Base-by-base conservation (phyloP, 1,140 invertebrate genomes). In the Bombus consobrinus region DNA sequence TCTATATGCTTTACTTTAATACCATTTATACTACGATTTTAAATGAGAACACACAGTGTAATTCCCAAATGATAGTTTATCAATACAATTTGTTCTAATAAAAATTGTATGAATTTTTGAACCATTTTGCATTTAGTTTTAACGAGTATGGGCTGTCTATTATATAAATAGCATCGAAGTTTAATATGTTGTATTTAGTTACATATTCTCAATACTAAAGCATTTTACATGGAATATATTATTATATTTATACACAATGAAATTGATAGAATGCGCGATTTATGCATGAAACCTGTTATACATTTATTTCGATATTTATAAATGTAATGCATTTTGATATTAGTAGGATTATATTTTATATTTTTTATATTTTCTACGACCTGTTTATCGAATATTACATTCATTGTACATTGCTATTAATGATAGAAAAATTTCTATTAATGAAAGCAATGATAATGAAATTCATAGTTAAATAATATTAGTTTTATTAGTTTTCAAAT, bases 231-330 rank as follows among this genome's bases (percentile, higher is more conserved):
- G 28, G 25, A 32, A 43, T 71, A 59, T 66, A 77, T 76, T 83
- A 68, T 64, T 62, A 53, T 34, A 57, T 43, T 68, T 28, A 66
- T 37, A 34, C 9, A n/a, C 12, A n/a, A 39, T 34, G 28, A n/a
- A n/a, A 8, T 22, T 53, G 18, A 71, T 34, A 28, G 32, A 37
- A 39, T 73, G 28, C 37, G 28, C 37, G n/a, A 32, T 64, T 64
- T 34, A 53, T 79, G 83, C 53, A 85, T 25, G 75, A 72, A n/a
- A 72, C 39, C 12, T 85, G n/a, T n/a, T 15, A 57, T 28, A 28
- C 62, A 75, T 83, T 69, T 57, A 83, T 69, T 64, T 22, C 15
- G 43, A 34, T 53, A 57, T 78, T 69, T 57, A 32, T 39, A n/a
- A 57, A 2, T 37, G 15, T 72, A n/a, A 9, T 25, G 22, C 2